These are phyloP conservation scores for Coelopa frigida DNA, from an alignment of 1,140 invertebrate species.

Conservation along the genomic window DNA sequence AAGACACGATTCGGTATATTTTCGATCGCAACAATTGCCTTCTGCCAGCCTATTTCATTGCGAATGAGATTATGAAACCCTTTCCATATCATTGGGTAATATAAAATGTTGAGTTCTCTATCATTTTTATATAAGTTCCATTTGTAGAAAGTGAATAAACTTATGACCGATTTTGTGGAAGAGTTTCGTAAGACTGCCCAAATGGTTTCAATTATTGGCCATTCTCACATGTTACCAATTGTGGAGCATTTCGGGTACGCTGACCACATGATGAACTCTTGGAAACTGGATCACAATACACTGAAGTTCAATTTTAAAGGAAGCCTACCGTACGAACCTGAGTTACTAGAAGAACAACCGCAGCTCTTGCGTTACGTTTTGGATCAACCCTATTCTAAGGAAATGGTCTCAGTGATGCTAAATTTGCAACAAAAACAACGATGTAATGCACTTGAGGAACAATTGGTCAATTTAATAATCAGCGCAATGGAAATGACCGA, in stretches of 20 bases:
- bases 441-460: conserved; percentile 84
- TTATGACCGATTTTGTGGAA: conserved; percentile 83
- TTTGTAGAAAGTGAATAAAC: conserved; percentile 67
- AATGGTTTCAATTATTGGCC: conserved; percentile 90
- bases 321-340: conserved; percentile 83
- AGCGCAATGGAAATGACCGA: conserved; percentile 88
- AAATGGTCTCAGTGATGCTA: conserved; percentile 93
- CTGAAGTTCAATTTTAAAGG: conserved; percentile 86
- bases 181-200: conserved; percentile 87
- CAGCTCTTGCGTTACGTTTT: conserved; percentile 81
- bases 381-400: conserved; percentile 90
- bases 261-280: conserved; percentile 81
- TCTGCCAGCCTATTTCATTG: conserved; percentile 87
- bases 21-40: conserved; percentile 88
- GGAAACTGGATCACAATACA: conserved; percentile 81
- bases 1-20: conserved; percentile 77
- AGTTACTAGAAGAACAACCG: conserved; percentile 84
- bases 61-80: conserved; percentile 90
- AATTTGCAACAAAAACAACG: conserved; percentile 79
- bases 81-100: conserved; percentile 86
- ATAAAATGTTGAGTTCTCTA: not conserved
- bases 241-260: conserved; percentile 88
- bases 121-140: not conserved
- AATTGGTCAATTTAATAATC: conserved; percentile 86
- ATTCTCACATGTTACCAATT: conserved; percentile 84